These are phyloP conservation scores for Bacillus rossius DNA, from an alignment of 1,140 invertebrate genomes.

Conservation along the genomic window DNA sequence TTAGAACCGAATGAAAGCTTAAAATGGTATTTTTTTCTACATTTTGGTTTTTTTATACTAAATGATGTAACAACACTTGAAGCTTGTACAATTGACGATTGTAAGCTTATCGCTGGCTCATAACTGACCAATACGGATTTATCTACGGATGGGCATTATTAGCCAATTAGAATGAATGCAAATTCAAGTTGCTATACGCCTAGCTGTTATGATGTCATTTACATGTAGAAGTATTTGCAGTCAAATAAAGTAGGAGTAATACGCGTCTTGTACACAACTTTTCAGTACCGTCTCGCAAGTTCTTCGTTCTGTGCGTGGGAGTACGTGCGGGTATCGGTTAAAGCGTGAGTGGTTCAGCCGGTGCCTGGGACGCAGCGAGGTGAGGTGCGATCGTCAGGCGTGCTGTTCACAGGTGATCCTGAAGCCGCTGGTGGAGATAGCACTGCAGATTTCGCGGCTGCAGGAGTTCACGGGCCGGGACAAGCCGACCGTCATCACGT, in stretches of 20 bases:
- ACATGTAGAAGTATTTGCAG: too few species aligned
- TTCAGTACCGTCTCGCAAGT: not conserved
- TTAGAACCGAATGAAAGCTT: too few species aligned
- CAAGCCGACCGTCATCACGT: conserved; percentile 96
- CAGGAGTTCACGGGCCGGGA: conserved; percentile 80
- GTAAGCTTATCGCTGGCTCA: too few species aligned
- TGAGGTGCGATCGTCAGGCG: not conserved
- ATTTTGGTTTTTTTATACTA: not conserved
- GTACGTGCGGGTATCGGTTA: not conserved
- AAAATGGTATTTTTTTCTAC: not conserved
- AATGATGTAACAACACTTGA: too few species aligned
- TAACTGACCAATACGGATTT: too few species aligned
- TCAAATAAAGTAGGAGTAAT: too few species aligned
- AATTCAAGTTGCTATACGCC: too few species aligned
- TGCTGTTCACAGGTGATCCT: conserved; percentile 55
- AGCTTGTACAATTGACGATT: too few species aligned
- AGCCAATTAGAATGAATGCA: too few species aligned
- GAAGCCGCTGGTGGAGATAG: conserved; percentile 85
- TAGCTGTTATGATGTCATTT: too few species aligned
- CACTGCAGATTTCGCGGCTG: conserved; percentile 79
- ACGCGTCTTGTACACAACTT: too few species aligned
- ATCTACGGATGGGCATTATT: too few species aligned
- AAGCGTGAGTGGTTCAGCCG: not conserved
- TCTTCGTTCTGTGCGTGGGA: not conserved
- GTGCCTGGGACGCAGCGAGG: not conserved